Conservation (phyloP, 2,888 invertebrate species). For the Acleris literana region DNA sequence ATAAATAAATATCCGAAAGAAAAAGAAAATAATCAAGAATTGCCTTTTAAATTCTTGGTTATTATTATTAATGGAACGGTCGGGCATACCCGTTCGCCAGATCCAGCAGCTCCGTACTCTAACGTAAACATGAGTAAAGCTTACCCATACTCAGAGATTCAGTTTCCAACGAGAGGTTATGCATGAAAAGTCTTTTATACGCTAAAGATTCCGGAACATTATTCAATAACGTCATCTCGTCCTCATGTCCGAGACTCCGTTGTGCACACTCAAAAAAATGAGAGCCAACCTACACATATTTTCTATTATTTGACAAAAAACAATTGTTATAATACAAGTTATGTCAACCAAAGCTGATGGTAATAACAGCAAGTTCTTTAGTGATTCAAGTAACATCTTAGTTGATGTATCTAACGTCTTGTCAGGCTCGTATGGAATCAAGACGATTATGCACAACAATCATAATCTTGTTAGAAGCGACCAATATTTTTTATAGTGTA, state of each 20-base stretch:
- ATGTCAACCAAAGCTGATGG: no score
- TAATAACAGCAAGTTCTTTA: no score
- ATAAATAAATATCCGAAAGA: background rate
- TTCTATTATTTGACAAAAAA: no score
- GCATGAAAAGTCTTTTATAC: constrained; percentile 19
- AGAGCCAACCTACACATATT: no score
- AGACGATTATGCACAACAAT: background rate
- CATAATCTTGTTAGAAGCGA: background rate
- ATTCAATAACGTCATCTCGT: constrained; percentile 15
- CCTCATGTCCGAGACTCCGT: background rate
- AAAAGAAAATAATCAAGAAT: background rate
- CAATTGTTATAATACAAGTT: no score
- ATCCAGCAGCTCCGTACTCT: background rate
- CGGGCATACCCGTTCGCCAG: background rate
- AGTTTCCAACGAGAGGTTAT: constrained; percentile 10
- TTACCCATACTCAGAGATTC: constrained; percentile 1
- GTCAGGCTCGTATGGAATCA: no score
- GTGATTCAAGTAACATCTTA: no score
- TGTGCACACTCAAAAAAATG: no score
- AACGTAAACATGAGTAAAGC: constrained; percentile 7
- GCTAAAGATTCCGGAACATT: constrained; percentile 1
- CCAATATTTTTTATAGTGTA: no score
- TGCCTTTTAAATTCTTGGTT: background rate
- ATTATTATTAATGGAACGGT: background rate
- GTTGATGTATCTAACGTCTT: no score